Percentiles rank a stretch among this genome's conserved stretches.
These are phyloP conservation scores for Barbus barbus DNA, from an alignment of 2,113 vertebrate species.

Conservation along the genomic window DNA sequence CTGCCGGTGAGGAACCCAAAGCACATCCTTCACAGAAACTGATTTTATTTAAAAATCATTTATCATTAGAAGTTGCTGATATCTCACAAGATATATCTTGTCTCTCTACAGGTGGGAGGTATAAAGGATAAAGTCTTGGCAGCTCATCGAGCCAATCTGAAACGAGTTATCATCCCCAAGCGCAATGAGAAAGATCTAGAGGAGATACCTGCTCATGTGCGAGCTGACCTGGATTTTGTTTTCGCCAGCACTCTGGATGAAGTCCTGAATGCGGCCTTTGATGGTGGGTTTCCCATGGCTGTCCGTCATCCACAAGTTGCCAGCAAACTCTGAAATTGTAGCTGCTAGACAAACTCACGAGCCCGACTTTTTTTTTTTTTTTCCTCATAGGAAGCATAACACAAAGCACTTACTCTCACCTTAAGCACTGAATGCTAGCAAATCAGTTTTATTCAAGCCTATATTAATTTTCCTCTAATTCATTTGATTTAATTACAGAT, in stretches of 20 bases:
- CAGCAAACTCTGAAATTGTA: conserved; percentile 74
- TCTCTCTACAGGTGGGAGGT: conserved; percentile 85
- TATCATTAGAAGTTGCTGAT: not conserved
- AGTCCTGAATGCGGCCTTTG: conserved; percentile 92
- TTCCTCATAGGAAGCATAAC: not conserved
- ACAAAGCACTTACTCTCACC: not conserved
- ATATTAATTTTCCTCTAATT: not conserved
- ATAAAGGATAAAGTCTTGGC: conserved; percentile 98
- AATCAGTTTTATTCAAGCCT: not conserved
- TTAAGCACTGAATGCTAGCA: not conserved
- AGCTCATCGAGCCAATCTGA: conserved; percentile 90
- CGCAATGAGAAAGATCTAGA: conserved; percentile 94
- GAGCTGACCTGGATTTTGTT: conserved; percentile 83
- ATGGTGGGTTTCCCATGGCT: conserved; percentile 82
- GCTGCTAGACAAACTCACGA: conserved; percentile 15
- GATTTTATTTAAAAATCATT: not conserved
- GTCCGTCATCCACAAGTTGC: conserved; percentile 66
- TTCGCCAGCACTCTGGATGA: conserved; percentile 81
- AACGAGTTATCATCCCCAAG: conserved; percentile 86
- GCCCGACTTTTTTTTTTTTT: not conserved
- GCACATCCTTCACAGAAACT: not conserved
- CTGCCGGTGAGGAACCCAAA: conserved; percentile 87
- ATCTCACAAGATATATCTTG: not conserved
- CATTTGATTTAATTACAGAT: not conserved
- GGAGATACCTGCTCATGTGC: conserved; percentile 83